Percentiles rank a stretch among this genome's conserved stretches.
Conservation (phyloP, 2,113 vertebrate species). For the Rutilus rutilus region DNA sequence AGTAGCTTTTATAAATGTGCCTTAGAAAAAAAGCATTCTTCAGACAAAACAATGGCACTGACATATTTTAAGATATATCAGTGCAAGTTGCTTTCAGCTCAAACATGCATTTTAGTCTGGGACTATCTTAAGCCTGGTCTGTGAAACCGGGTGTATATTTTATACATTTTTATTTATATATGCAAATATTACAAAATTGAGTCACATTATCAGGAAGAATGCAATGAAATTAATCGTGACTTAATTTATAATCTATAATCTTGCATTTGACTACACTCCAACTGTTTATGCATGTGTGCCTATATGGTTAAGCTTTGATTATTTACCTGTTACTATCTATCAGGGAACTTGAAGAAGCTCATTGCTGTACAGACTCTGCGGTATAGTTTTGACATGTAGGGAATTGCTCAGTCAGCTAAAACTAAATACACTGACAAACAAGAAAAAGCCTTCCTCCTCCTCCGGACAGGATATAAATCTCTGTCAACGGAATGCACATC, state of each 20-base stretch:
- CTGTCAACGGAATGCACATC: background rate
- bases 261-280: background rate
- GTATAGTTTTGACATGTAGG: background rate
- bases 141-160: too few relatives aligned
- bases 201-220: background rate
- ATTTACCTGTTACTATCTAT: background rate
- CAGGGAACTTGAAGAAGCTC: background rate
- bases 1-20: too few relatives aligned
- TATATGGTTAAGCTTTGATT: background rate
- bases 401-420: conserved; percentile 16
- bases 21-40: too few relatives aligned
- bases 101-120: too few relatives aligned
- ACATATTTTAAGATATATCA: too few relatives aligned
- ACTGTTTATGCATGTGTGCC: background rate
- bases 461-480: background rate
- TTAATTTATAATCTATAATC: background rate
- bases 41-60: too few relatives aligned
- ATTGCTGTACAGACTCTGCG: background rate
- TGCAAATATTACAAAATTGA: too few relatives aligned
- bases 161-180: too few relatives aligned
- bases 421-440: conserved; percentile 10
- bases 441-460: background rate
- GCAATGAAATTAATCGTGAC: background rate
- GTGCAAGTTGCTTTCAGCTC: too few relatives aligned
- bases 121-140: too few relatives aligned